These are phyloP conservation scores for Leptinotarsa undecemlineata DNA, from an alignment of 1,140 invertebrate genomes.

Conservation along the genomic window DNA sequence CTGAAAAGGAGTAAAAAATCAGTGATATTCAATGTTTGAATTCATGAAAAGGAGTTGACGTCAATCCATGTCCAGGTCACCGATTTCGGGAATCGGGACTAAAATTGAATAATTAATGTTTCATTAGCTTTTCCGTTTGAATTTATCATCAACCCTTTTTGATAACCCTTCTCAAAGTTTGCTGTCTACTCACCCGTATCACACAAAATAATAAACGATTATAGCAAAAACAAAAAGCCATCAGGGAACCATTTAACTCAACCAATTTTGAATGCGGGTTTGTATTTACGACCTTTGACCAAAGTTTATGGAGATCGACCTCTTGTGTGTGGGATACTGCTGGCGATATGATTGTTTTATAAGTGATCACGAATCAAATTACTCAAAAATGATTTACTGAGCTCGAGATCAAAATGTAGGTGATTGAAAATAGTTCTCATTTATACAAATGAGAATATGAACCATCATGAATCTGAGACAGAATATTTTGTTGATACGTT, in stretches of 20 bases:
- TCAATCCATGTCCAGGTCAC: too few relatives aligned
- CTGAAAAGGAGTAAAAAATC: too few relatives aligned
- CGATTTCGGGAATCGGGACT: background rate
- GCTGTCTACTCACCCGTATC: background rate
- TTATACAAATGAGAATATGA: too few relatives aligned
- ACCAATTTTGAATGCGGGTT: background rate
- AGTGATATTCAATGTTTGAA: too few relatives aligned
- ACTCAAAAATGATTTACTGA: too few relatives aligned
- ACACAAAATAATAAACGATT: slow-evolving; percentile 1
- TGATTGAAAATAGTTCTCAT: too few relatives aligned
- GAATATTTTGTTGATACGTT: too few relatives aligned
- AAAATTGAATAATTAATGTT: background rate
- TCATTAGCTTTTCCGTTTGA: background rate
- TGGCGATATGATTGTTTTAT: background rate
- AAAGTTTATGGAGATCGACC: background rate
- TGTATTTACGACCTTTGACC: background rate
- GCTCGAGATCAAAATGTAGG: too few relatives aligned
- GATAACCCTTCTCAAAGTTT: slow-evolving; percentile 6
- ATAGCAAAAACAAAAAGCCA: slow-evolving; percentile 13
- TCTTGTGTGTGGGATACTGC: background rate
- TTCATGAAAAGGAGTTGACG: too few relatives aligned
- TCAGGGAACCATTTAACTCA: background rate
- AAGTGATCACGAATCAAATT: background rate
- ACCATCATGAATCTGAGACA: too few relatives aligned
- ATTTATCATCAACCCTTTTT: background rate